Base-by-base conservation (phyloP, 2,888 invertebrate species). In the Baccha elongata region DNA sequence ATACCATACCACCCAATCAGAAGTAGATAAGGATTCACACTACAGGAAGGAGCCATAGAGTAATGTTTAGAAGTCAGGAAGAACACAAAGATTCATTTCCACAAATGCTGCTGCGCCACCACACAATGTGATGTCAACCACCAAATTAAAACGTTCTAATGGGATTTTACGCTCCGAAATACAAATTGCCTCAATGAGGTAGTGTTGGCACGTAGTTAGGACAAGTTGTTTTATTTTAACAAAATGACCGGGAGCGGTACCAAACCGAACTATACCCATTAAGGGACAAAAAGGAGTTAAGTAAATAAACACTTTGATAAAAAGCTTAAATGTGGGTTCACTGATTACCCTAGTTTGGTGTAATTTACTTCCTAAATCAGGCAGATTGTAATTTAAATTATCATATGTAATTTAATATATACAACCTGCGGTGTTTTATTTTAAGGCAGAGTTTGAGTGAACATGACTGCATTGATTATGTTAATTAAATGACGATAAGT, bases 71-170 rank as follows among this genome's bases (percentile, higher is more conserved):
- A 53, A 64, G 37, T 35, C 58, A 60, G 37, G 37, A 37, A 55
- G 53, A 48, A 48, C 48, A 50, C 58, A 67, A 50, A 67, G 67
- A 74, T 74, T 42, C 67, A 53, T 50, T 35, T 44, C 60, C 35
- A 67, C 75, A 52, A 42, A 75, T 68, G 68, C 53, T 60, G 50
- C 50, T 68, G 67, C 42, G 68, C 52, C 29, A 68, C 67, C 52
- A 44, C 52, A 44, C 68, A 75, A 67, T 68, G 60, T 60, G 68
- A 75, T 68, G 75, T 75, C 67, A 68, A 75, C 75, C 75, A 75
- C 75, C 67, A 60, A 75, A 75, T 75, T 75, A 75, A 75, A 75
- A 68, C 75, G 60, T 50, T 48, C 68, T 68, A 75, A 75, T 75
- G 68, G 67, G 75, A 75, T 75, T 75, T 75, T 60, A 68, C 68